Evolutionary conservation across 2,797 vertebrate species (phyloP).

Genomic region (Coendou prehensilis): DNA sequence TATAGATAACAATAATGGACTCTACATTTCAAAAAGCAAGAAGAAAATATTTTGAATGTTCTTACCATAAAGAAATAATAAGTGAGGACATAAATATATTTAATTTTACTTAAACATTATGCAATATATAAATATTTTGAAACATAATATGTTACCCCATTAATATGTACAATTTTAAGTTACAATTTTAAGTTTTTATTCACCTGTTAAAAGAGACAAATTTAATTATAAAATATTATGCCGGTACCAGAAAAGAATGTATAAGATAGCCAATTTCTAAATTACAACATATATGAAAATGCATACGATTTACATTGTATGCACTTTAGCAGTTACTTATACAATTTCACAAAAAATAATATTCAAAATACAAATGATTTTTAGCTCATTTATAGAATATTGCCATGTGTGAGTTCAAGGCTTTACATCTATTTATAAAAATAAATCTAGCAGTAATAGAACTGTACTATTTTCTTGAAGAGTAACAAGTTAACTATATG

Average conservation of each 20-base stretch:
- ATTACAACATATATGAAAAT: not conserved
- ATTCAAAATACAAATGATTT: constrained; percentile 22
- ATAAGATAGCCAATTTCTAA: constrained; percentile 23
- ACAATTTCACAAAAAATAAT: constrained; percentile 30
- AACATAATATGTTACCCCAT: not conserved
- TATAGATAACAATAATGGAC: not conserved
- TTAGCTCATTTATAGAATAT: not conserved
- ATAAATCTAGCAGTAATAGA: not conserved
- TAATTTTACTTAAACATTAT: not conserved
- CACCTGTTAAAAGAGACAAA: not conserved
- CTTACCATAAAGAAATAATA: not conserved
- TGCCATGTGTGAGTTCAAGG: not conserved
- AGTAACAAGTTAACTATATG: not conserved
- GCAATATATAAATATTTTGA: not conserved
- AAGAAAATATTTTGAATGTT: not conserved
- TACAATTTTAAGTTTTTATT: not conserved
- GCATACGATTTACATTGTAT: not conserved
- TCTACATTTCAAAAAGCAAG: not conserved
- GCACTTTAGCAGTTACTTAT: not conserved
- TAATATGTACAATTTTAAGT: not conserved
- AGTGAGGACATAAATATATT: not conserved
- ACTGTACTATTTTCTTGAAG: not conserved
- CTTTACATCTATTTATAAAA: constrained; percentile 17
- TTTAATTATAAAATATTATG: not conserved
- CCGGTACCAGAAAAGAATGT: not conserved